A percentile compares a stretch with the other conserved stretches of the same genome.
phyloP scores from a whole-genome alignment of 37 sponge, comb jelly and placozoan genomes.

The Aphrocallistes beatrix region DNA sequence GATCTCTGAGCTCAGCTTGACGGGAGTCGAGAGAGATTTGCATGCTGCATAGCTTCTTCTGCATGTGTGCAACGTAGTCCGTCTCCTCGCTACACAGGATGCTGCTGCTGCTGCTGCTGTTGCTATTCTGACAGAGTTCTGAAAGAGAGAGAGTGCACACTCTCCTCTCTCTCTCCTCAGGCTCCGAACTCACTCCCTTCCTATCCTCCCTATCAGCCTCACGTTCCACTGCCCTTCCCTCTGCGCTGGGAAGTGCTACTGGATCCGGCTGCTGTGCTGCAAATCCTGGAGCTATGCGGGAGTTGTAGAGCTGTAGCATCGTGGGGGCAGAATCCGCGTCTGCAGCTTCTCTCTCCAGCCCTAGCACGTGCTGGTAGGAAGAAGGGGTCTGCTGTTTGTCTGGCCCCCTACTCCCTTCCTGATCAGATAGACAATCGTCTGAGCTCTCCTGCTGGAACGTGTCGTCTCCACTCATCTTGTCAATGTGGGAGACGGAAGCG shows the following conservation, averaged over 20 bases:
- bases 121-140: background rate
- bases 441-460: background rate
- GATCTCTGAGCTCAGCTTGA: background rate
- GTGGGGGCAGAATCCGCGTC: no score
- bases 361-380: no score
- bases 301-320: no score
- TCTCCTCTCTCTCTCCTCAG: background rate
- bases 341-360: no score
- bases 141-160: background rate
- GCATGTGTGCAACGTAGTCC: conserved; percentile 9
- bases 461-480: background rate
- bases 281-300: no score
- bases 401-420: background rate
- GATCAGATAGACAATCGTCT: background rate
- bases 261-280: no score
- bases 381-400: no score
- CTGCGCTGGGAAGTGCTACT: no score
- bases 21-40: background rate
- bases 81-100: background rate
- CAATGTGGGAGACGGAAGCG: background rate
- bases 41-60: conserved; percentile 6
- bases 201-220: no score
- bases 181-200: no score
- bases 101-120: background rate
- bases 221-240: no score